phyloP scores from a whole-genome alignment of 2,888 invertebrate species.

The Pherbina coryleti region DNA sequence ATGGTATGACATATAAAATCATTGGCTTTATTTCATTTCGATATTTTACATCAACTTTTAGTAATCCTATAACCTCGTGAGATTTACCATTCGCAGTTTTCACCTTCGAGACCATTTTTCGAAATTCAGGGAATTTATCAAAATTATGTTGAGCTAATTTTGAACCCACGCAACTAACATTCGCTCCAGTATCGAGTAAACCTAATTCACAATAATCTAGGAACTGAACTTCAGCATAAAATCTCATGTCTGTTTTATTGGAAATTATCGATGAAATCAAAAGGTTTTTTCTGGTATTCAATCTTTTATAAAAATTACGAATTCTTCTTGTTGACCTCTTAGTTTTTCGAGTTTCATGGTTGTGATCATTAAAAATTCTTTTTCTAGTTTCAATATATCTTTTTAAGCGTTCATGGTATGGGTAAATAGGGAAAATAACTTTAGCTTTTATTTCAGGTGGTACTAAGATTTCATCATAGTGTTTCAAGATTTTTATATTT shows the following conservation, averaged over 20 bases:
- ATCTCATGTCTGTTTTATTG: not conserved
- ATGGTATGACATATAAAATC: constrained; percentile 29
- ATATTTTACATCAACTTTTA: not conserved
- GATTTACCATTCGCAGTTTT: constrained; percentile 5
- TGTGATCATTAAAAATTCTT: not conserved
- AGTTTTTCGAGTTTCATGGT: not conserved
- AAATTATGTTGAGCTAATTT: constrained; percentile 1
- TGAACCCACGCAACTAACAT: constrained; percentile 18
- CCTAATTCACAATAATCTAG: not conserved
- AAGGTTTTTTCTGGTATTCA: not conserved
- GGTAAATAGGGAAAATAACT: too few species aligned
- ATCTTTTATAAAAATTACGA: not conserved
- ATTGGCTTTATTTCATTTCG: constrained; percentile 10
- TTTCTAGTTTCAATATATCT: not conserved
- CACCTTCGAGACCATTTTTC: not conserved
- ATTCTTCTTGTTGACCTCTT: not conserved
- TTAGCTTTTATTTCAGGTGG: not conserved
- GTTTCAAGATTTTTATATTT: not conserved
- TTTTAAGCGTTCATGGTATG: not conserved
- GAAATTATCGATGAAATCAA: not conserved
- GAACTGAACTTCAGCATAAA: too few species aligned
- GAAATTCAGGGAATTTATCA: constrained; percentile 10
- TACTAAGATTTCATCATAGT: not conserved
- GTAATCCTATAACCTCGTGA: constrained; percentile 16
- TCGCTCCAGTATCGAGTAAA: constrained; percentile 22